These are phyloP conservation scores for Latrodectus elegans DNA, from an alignment of 2,888 invertebrate genomes.

Conservation along the genomic window DNA sequence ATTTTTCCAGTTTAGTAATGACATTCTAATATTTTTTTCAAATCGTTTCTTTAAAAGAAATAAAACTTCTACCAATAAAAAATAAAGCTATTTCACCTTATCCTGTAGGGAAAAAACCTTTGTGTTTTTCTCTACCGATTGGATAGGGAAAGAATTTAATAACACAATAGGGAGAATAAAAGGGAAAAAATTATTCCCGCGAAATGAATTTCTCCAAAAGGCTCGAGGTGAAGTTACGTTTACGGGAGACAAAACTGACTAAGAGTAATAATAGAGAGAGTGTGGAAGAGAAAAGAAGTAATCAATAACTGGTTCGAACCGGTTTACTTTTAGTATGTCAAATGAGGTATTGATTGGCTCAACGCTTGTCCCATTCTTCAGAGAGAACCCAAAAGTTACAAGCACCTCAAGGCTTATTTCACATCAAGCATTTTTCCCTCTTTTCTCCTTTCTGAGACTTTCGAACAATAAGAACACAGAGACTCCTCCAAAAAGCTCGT, in stretches of 20 bases:
- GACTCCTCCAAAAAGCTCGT: background rate
- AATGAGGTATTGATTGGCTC: constrained; percentile 57
- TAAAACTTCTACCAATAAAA: constrained; percentile 21
- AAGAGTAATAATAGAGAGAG: constrained; percentile 37
- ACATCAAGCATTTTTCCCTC: background rate
- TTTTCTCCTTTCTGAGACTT: background rate
- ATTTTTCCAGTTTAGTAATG: constrained; percentile 35
- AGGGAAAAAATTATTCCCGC: constrained; percentile 17
- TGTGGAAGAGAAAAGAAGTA: constrained; percentile 22
- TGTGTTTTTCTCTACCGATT: constrained; percentile 39
- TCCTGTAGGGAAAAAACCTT: constrained; percentile 42
- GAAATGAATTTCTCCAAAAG: constrained; percentile 61
- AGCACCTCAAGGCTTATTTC: constrained; percentile 45
- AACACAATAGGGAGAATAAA: constrained; percentile 40
- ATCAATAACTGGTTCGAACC: constrained; percentile 53
- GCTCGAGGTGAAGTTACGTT: constrained; percentile 46
- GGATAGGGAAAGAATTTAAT: constrained; percentile 51
- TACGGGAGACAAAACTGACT: constrained; percentile 55
- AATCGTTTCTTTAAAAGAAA: constrained; percentile 46
- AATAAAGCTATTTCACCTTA: constrained; percentile 23
- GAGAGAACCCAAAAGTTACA: constrained; percentile 39
- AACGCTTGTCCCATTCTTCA: background rate
- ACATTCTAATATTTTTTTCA: constrained; percentile 51
- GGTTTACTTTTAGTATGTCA: constrained; percentile 49
- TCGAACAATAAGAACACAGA: background rate